These are phyloP conservation scores for Vanessa cardui DNA, from an alignment of 2,888 invertebrate species.

Conservation along the genomic window DNA sequence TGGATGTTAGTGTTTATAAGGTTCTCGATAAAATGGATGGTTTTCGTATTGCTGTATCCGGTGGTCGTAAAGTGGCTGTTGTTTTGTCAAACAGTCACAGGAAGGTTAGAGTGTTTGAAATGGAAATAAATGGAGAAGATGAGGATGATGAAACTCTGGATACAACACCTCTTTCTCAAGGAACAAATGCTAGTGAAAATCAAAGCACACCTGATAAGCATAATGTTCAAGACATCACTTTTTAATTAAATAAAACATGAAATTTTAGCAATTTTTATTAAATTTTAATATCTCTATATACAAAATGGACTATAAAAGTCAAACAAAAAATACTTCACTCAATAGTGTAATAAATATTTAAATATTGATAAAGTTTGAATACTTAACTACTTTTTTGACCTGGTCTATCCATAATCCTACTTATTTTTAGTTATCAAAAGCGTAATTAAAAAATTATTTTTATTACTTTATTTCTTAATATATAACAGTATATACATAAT, in stretches of 20 bases:
- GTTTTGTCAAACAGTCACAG: conserved; percentile 90
- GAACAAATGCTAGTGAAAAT: conserved; percentile 50
- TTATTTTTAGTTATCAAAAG: neutral
- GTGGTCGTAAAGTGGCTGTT: conserved; percentile 91
- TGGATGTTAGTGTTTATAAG: conserved; percentile 81
- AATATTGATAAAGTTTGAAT: too few relatives aligned
- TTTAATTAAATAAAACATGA: conserved; percentile 14
- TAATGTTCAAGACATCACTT: conserved; percentile 20
- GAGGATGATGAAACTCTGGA: conserved; percentile 87
- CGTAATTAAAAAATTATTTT: neutral
- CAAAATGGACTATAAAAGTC: neutral
- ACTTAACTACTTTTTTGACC: too few relatives aligned
- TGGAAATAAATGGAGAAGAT: conserved; percentile 96
- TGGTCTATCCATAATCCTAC: too few relatives aligned
- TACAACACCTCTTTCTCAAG: conserved; percentile 67
- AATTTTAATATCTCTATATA: neutral
- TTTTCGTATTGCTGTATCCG: conserved; percentile 91
- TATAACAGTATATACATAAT: conserved; percentile 8
- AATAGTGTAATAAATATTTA: too few relatives aligned
- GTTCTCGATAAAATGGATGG: conserved; percentile 86
- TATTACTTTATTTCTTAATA: neutral
- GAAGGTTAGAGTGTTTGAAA: conserved; percentile 93
- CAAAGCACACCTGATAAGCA: conserved; percentile 54
- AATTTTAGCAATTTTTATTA: conserved; percentile 2
- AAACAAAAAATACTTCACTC: neutral